Evolutionary conservation across 2,888 invertebrate species (phyloP), one percentile per base, ranked within the genome.

Genomic region (Eueremaeus valkanovi): DNA sequence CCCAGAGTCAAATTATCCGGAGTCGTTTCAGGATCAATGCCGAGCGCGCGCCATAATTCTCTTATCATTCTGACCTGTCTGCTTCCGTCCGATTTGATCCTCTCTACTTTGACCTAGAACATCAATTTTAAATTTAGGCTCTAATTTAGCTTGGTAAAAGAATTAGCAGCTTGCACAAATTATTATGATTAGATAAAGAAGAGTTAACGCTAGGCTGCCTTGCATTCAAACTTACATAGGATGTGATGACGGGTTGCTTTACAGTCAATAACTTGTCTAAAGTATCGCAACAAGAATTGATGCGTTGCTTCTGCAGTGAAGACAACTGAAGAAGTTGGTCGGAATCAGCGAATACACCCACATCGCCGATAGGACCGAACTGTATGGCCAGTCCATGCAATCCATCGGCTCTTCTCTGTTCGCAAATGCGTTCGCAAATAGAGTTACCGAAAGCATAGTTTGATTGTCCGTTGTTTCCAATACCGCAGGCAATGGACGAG

Each of bases 321-420:
- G 11, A 36, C 6, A 36, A 11, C 36, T 36, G 6, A 36, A 8
- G 36, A 36, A 5, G 11, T 36, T n/a, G n/a, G n/a, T n/a, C 90
- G 68, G 90, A 90, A 81, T 95, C 94, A 81, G 92, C 85, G 76
- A 98, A 88, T 74, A 98, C 87, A 73, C 98, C 98, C 49, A 96
- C 96, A 83, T 98, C 97, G 76, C 95, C 97, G 81, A 98, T 92
- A 78, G 96, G 97, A 79, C 98, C 98, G 97, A 98, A 98, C 85
- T 98, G 98, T 81, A 98, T 92, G 51, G 97, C 95, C 72, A 90
- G 83, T 55, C 87, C 97, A 27, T 95, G 95, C 79, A 94, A 87
- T 61, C 95, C 93, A 81, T 89, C 90, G 40, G 86, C 87, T 84
- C 90, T 91, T 74, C 95, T 88, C 77, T 87, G 88, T 85, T 95